phyloP scores from a whole-genome alignment of 2,888 invertebrate species.

The Campopleginae sp. region DNA sequence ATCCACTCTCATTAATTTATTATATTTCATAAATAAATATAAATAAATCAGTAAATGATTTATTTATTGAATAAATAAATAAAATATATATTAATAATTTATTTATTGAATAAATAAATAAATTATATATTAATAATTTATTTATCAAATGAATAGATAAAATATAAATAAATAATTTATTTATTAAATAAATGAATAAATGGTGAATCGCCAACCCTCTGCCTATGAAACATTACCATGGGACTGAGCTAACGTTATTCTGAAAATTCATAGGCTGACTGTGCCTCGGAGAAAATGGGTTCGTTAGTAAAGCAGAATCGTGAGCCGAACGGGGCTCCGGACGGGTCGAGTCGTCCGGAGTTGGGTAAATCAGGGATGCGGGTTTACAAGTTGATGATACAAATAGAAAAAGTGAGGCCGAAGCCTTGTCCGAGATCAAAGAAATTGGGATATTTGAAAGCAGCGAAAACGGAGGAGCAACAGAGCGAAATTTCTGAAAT shows the following conservation, averaged over 20 bases:
- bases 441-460: conserved; percentile 59
- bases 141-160: not conserved
- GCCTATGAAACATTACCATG: not conserved
- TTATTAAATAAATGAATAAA: not conserved
- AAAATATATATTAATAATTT: too few species aligned
- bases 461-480: conserved; percentile 5
- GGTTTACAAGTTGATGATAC: conserved; percentile 77
- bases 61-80: not conserved
- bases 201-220: too few species aligned
- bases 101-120: not conserved
- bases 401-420: conserved; percentile 78
- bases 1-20: not conserved
- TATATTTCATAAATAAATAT: not conserved
- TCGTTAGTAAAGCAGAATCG: conserved; percentile 6
- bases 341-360: conserved; percentile 36
- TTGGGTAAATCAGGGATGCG: conserved; percentile 54
- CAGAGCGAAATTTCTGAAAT: conserved; percentile 61
- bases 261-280: conserved; percentile 39
- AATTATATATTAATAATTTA: too few species aligned
- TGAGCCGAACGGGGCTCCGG: conserved; percentile 46
- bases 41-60: not conserved
- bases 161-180: not conserved
- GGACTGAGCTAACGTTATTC: not conserved
- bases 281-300: conserved; percentile 44
- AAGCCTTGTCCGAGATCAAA: conserved; percentile 76